phyloP scores from a whole-genome alignment of 2,797 vertebrate genomes.

The Nannoperca australis region DNA sequence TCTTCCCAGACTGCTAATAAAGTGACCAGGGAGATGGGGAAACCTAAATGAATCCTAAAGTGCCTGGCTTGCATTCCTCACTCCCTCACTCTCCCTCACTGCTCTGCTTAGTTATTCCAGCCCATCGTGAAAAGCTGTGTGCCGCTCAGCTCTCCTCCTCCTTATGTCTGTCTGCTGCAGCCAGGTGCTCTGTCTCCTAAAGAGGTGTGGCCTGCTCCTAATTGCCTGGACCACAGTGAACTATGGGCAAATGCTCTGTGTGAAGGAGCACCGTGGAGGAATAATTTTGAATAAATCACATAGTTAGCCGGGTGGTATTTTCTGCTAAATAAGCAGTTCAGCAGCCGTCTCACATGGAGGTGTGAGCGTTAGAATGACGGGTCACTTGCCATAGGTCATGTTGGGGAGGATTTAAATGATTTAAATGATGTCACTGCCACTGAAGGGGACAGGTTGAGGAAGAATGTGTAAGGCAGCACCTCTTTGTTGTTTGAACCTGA shows the following conservation, averaged over 20 bases:
- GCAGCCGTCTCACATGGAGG: constrained; percentile 71
- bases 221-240: constrained; percentile 81
- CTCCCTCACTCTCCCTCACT: constrained; percentile 72
- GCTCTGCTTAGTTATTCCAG: constrained; percentile 78
- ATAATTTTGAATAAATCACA: constrained; percentile 86
- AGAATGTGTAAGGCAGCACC: constrained; percentile 80
- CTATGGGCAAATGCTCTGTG: constrained; percentile 77
- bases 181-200: constrained; percentile 81
- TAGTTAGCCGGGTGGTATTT: constrained; percentile 78
- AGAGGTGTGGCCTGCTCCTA: constrained; percentile 81
- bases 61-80: constrained; percentile 83
- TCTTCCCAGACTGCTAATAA: constrained; percentile 86
- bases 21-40: constrained; percentile 84
- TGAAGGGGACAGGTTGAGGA: constrained; percentile 79
- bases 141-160: constrained; percentile 67
- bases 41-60: constrained; percentile 84
- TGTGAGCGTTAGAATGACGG: constrained; percentile 77
- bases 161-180: constrained; percentile 75
- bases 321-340: constrained; percentile 83
- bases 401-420: constrained; percentile 84
- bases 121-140: constrained; percentile 63
- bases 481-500: constrained; percentile 86
- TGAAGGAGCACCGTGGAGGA: constrained; percentile 80
- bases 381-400: constrained; percentile 84
- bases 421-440: constrained; percentile 83